phyloP scores from a whole-genome alignment of 2,113 vertebrate species.

The Catharus fuscescens region DNA sequence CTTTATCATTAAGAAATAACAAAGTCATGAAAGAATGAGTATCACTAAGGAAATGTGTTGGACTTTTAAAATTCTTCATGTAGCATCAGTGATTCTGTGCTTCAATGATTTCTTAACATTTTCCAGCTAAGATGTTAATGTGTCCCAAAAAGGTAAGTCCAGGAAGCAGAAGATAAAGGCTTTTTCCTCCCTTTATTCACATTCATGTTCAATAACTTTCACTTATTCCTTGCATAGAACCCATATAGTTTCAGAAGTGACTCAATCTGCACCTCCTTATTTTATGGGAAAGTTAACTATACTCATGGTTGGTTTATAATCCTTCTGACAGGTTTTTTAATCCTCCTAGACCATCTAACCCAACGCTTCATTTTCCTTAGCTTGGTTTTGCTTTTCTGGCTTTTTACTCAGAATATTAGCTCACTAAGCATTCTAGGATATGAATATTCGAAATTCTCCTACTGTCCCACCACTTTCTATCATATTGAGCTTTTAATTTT shows the following conservation, averaged over 20 bases:
- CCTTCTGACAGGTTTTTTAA: background rate
- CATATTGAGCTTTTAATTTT: background rate
- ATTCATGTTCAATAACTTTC: background rate
- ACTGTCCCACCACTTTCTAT: background rate
- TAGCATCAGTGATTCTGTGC: background rate
- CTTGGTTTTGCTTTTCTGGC: background rate
- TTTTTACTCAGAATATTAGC: background rate
- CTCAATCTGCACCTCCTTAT: background rate
- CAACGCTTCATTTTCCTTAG: background rate
- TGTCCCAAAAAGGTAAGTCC: background rate
- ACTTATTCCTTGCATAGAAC: background rate
- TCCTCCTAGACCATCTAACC: background rate
- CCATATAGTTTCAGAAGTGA: background rate
- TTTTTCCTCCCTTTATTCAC: background rate
- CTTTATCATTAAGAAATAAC: background rate
- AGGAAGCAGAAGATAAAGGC: background rate
- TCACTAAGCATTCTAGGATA: background rate
- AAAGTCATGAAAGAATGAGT: background rate
- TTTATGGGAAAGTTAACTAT: background rate
- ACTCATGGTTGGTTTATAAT: background rate
- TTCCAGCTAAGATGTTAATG: rapidly evolving
- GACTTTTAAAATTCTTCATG: background rate
- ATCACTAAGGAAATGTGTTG: background rate
- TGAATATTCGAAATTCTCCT: background rate
- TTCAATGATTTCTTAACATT: background rate